Conservation (phyloP, 1,140 invertebrate genomes). For the Heliconius himera region DNA sequence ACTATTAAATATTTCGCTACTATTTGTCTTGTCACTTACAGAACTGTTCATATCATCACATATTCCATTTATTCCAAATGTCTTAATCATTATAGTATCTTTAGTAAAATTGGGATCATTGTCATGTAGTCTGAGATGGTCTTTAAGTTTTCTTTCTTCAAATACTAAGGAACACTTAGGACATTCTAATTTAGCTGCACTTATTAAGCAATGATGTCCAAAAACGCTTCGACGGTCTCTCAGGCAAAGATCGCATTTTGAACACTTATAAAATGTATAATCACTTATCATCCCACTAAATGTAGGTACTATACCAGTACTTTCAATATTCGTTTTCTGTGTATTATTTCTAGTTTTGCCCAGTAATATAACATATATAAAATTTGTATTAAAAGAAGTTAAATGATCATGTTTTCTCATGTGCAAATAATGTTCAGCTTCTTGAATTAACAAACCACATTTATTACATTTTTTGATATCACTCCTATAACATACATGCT, state of each 20-base stretch:
- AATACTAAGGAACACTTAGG: slow-evolving; percentile 53
- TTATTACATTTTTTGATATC: slow-evolving; percentile 49
- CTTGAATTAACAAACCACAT: slow-evolving; percentile 53
- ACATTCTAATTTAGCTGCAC: slow-evolving; percentile 48
- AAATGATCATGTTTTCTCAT: slow-evolving; percentile 51
- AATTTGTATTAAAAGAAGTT: slow-evolving; percentile 48
- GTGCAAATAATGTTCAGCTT: slow-evolving; percentile 38
- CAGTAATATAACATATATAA: slow-evolving; percentile 60
- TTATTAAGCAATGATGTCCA: slow-evolving; percentile 49
- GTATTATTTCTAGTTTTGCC: slow-evolving; percentile 30
- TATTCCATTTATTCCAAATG: slow-evolving; percentile 13
- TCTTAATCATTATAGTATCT: slow-evolving; percentile 44
- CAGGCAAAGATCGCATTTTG: slow-evolving; percentile 51
- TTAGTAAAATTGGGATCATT: slow-evolving; percentile 50
- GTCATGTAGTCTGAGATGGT: slow-evolving; percentile 51
- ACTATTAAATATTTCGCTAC: background rate
- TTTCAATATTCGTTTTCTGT: slow-evolving; percentile 17
- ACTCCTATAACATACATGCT: slow-evolving; percentile 49
- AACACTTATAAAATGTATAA: slow-evolving; percentile 58
- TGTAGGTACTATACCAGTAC: slow-evolving; percentile 21
- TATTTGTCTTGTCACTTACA: background rate
- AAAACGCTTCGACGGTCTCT: slow-evolving; percentile 34
- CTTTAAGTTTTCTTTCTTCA: slow-evolving; percentile 43
- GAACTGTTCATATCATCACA: background rate
- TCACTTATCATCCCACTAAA: slow-evolving; percentile 53